Base-by-base conservation (phyloP, 2,888 invertebrate species). In the Chironomus riparius region DNA sequence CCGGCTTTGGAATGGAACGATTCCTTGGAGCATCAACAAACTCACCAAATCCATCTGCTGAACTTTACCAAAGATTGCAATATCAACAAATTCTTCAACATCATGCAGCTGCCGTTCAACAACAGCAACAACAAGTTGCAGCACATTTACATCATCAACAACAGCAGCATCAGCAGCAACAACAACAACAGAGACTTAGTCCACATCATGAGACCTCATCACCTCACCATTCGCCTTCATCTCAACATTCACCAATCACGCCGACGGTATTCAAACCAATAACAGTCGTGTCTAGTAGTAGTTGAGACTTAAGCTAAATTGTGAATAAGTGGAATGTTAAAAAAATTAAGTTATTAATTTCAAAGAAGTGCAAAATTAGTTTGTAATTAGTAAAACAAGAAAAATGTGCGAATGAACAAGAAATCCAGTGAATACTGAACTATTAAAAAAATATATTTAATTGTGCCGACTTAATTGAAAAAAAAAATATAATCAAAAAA, bases 221-320 rank as follows among this genome's bases (percentile, higher is more conserved):
- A 78, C 79, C 24, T 0, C 82, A 77, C 83, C 84, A 78, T 12
- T 76, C 78, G 0, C 80, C 81, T 3, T 77, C 78, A 69, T 77
- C 77, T 62, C 77, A 79, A 70, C 78, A 80, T 56, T 80, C 80
- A 61, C 81, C 80, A 68, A 86, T 22, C 1, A 86, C 87, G 78
- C 86, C 62, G 1, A 86, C 87, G 79, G 86, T 83, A 70, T 82
- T 82, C 78, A 84, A 88, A 79, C 88, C 88, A 2, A 86, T 86
- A 77, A 82, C 86, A 75, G 83, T 87, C 78, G 85, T 88, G 47
- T 86, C 87, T 77, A 86, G 87, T 79, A 87, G 86, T 82, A 88
- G 86, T 82, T 88, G 65, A 21, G 21, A 65, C 10, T 24, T 22
- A 21, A 65, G 22, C 6, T 21, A 24, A 22, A 21, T n/a, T 18